phyloP scores from a whole-genome alignment of 2,888 invertebrate species.

The Drosophila nigricruria region DNA sequence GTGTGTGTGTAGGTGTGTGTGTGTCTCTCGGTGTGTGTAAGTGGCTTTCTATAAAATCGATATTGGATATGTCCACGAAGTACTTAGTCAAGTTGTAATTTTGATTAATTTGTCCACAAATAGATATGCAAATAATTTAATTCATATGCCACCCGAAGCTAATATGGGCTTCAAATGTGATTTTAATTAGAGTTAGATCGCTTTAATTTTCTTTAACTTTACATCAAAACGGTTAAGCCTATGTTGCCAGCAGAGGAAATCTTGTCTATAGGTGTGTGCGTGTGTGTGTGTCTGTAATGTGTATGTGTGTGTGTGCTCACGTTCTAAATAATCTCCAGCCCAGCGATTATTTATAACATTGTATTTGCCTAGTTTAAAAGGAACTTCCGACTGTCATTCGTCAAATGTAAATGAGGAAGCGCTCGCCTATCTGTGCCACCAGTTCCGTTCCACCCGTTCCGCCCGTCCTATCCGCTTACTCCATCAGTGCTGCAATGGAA shows the following conservation, averaged over 20 bases:
- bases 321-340: constrained; percentile 76
- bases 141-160: constrained; percentile 35
- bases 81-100: constrained; percentile 48
- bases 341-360: constrained; percentile 74
- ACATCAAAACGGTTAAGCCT: constrained; percentile 27
- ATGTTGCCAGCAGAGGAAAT: constrained; percentile 36
- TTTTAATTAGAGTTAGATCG: constrained; percentile 34
- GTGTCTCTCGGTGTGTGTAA: constrained; percentile 2
- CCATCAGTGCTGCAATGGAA: constrained; percentile 38
- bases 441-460: constrained; percentile 20
- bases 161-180: constrained; percentile 24
- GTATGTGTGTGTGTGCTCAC: constrained; percentile 23
- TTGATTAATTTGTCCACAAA: constrained; percentile 64
- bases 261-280: constrained; percentile 9
- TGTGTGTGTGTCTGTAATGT: constrained; percentile 11
- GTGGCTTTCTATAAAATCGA: constrained; percentile 23
- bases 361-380: constrained; percentile 64
- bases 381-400: constrained; percentile 69
- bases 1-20: constrained; percentile 6
- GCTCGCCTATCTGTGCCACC: constrained; percentile 47
- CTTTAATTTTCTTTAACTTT: constrained; percentile 35
- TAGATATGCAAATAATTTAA: constrained; percentile 69
- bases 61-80: constrained; percentile 35
- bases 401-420: constrained; percentile 48
- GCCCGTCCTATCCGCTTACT: constrained; percentile 40